Evolutionary conservation across 2,113 vertebrate species (phyloP).

Genomic region (Corythaixoides concolor): DNA sequence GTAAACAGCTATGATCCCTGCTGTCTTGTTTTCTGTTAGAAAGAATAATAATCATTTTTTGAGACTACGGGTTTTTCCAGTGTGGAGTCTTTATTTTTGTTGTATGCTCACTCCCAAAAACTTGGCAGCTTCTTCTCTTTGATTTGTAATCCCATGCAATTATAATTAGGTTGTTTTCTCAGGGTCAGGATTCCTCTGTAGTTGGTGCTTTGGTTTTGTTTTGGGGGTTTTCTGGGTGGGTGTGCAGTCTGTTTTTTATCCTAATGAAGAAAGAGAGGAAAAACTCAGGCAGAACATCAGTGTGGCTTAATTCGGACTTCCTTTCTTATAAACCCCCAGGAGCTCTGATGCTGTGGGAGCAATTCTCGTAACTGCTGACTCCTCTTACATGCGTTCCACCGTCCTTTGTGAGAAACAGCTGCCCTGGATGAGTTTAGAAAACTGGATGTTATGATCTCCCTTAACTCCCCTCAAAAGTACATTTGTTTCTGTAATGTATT

Average conservation of each 20-base stretch:
- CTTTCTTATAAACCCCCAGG: neutral
- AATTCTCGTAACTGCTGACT: neutral
- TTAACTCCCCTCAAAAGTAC: neutral
- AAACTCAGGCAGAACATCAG: neutral
- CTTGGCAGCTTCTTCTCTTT: neutral
- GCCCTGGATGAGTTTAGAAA: neutral
- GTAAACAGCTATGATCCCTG: conserved; percentile 60
- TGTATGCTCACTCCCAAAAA: neutral
- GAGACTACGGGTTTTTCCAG: neutral
- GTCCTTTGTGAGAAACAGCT: neutral
- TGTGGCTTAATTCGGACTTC: neutral
- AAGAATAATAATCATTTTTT: conserved; percentile 33
- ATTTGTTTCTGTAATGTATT: conserved; percentile 28
- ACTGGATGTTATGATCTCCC: neutral
- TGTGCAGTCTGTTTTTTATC: neutral
- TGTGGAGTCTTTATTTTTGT: conserved; percentile 12
- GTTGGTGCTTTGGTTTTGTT: neutral
- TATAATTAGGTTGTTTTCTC: conserved; percentile 10
- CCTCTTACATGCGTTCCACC: neutral
- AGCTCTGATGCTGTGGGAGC: neutral
- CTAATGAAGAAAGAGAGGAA: neutral
- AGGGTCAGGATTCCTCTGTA: neutral
- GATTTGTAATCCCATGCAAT: conserved; percentile 13
- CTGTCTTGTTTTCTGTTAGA: conserved; percentile 53
- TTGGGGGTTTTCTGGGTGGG: neutral